A percentile compares a stretch with the other conserved stretches of the same genome.
Evolutionary conservation across 2,888 invertebrate species (phyloP).

Genomic region (Thecocarcelia acutangulata): DNA sequence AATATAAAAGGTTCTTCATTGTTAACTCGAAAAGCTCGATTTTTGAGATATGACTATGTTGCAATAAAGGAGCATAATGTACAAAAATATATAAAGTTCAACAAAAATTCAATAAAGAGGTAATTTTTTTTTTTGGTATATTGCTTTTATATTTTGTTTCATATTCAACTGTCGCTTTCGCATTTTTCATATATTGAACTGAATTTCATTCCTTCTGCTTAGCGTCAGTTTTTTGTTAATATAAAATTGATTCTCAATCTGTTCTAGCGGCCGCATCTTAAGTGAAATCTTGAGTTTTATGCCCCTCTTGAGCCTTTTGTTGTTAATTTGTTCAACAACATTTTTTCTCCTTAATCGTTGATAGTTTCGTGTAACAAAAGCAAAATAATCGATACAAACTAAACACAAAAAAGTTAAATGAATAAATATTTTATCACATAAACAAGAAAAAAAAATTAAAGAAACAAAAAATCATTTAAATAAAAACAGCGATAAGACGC

Average conservation of each 20-base stretch:
- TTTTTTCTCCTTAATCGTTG: slow-evolving; percentile 7
- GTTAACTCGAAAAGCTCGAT: too few relatives aligned
- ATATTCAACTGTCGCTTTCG: too few relatives aligned
- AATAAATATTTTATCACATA: slow-evolving; percentile 52
- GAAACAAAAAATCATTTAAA: not conserved
- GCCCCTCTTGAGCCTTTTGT: slow-evolving; percentile 39
- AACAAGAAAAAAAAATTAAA: slow-evolving; percentile 14
- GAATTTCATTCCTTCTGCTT: not conserved
- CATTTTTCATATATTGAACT: not conserved
- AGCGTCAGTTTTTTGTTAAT: not conserved
- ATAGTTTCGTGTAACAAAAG: slow-evolving; percentile 59
- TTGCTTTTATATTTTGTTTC: too few relatives aligned
- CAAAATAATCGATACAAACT: slow-evolving; percentile 48
- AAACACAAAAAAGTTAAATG: slow-evolving; percentile 34
- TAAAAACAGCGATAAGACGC: slow-evolving; percentile 48
- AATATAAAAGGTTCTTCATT: too few relatives aligned
- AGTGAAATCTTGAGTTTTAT: slow-evolving; percentile 66
- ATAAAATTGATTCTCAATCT: slow-evolving; percentile 37
- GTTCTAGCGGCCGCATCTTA: slow-evolving; percentile 44
- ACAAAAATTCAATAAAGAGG: too few relatives aligned
- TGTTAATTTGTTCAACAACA: slow-evolving; percentile 6
- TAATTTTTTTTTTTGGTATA: too few relatives aligned
- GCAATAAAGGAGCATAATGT: too few relatives aligned
- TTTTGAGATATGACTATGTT: too few relatives aligned
- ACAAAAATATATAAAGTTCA: too few relatives aligned